Percentiles rank a stretch among this genome's conserved stretches.
Conservation (phyloP, 1,140 invertebrate genomes). For the Pygmarrhopalites habei region DNA sequence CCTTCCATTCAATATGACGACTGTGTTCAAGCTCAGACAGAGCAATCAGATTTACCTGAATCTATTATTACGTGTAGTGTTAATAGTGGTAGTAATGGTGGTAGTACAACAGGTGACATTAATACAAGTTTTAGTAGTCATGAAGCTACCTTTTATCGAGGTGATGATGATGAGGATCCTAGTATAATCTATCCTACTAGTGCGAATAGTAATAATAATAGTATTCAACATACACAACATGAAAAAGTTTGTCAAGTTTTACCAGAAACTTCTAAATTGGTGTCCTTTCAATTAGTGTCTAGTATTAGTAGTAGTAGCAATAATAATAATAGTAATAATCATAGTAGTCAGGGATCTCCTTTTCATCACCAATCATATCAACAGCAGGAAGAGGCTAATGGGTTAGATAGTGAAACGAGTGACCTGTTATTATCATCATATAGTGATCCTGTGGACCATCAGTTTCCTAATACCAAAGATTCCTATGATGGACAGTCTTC, state of each 20-base stretch:
- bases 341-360: conserved; percentile 7
- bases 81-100: background rate
- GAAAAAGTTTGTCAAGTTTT: too few relatives aligned
- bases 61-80: background rate
- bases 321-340: background rate
- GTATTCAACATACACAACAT: too few relatives aligned
- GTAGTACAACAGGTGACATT: too few relatives aligned
- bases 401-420: background rate
- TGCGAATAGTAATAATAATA: too few relatives aligned
- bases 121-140: too few relatives aligned
- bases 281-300: too few relatives aligned
- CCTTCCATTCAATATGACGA: background rate
- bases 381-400: conserved; percentile 8
- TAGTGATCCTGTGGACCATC: background rate
- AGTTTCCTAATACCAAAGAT: too few relatives aligned
- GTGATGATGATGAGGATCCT: too few relatives aligned
- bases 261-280: too few relatives aligned
- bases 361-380: conserved; percentile 1
- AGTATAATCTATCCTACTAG: too few relatives aligned
- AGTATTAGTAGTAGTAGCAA: background rate
- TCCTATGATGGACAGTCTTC: too few relatives aligned
- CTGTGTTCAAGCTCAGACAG: background rate
- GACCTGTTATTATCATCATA: background rate
- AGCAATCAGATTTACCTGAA: background rate
- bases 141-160: too few relatives aligned